phyloP scores from a whole-genome alignment of 2,113 vertebrate species.

The Perca flavescens region DNA sequence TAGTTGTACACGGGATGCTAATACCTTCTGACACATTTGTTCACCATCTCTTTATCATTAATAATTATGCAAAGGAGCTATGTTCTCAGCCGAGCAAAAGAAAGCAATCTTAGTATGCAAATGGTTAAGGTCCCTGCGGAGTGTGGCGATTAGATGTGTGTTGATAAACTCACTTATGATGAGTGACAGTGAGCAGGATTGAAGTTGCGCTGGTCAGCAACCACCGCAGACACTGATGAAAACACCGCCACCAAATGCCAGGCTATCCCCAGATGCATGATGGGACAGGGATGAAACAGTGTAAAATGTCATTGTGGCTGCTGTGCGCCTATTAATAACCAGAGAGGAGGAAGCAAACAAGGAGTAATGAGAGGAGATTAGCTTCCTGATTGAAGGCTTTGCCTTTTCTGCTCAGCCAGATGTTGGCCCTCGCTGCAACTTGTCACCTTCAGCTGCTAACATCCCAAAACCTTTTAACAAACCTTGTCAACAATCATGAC shows the following conservation, averaged over 20 bases:
- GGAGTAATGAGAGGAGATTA: conserved; percentile 87
- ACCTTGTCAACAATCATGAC: conserved; percentile 49
- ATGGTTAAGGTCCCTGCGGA: conserved; percentile 90
- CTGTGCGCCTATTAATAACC: conserved; percentile 87
- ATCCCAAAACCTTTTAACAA: conserved; percentile 78
- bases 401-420: conserved; percentile 86
- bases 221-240: conserved; percentile 87
- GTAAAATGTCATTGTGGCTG: conserved; percentile 86
- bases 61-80: conserved; percentile 92
- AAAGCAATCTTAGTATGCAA: conserved; percentile 93
- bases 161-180: conserved; percentile 93
- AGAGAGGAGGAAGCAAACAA: conserved; percentile 80
- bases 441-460: conserved; percentile 76
- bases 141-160: conserved; percentile 86
- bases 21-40: conserved; percentile 91
- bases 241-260: conserved; percentile 89
- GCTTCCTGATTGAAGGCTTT: conserved; percentile 85
- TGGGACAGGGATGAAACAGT: conserved; percentile 86
- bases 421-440: conserved; percentile 84
- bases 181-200: conserved; percentile 92
- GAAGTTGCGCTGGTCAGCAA: conserved; percentile 87
- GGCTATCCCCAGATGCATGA: conserved; percentile 88
- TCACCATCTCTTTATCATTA: conserved; percentile 88
- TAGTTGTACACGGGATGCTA: conserved; percentile 79
- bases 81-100: conserved; percentile 89